phyloP scores from a whole-genome alignment of 1,140 invertebrate genomes.

The Orussus abietinus region DNA sequence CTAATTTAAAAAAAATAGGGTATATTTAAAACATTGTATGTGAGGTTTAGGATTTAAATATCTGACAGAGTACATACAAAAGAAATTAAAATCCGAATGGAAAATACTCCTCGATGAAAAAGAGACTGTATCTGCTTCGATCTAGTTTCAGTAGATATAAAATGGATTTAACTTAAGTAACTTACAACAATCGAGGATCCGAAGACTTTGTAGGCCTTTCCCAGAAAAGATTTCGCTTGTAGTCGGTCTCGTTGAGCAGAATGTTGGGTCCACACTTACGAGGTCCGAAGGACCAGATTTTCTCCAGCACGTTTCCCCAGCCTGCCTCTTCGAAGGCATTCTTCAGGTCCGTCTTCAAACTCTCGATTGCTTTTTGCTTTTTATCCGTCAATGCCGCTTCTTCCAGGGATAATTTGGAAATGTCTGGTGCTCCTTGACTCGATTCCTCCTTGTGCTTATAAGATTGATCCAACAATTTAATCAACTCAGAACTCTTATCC shows the following conservation, averaged over 20 bases:
- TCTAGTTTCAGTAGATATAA: too few species aligned
- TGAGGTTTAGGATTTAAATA: too few species aligned
- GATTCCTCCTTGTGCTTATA: slow-evolving; percentile 35
- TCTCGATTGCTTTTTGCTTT: slow-evolving; percentile 56
- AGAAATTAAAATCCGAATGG: too few species aligned
- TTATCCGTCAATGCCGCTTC: slow-evolving; percentile 48
- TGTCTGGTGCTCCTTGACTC: slow-evolving; percentile 21
- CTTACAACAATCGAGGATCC: slow-evolving; percentile 40
- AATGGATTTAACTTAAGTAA: too few species aligned
- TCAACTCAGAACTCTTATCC: slow-evolving; percentile 58
- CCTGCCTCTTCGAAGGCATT: slow-evolving; percentile 60
- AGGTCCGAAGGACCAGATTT: slow-evolving; percentile 91
- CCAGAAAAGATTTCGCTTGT: slow-evolving; percentile 46
- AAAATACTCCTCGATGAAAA: too few species aligned
- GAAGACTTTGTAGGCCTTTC: slow-evolving; percentile 26
- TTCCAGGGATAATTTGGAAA: slow-evolving; percentile 25
- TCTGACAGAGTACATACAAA: too few species aligned
- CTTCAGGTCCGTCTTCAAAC: slow-evolving; percentile 64
- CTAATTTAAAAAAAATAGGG: slow-evolving; percentile 40
- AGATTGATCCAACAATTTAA: slow-evolving; percentile 56
- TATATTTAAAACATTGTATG: slow-evolving; percentile 27
- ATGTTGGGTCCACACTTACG: slow-evolving; percentile 86
- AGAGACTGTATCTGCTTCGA: too few species aligned
- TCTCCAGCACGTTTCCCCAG: slow-evolving; percentile 59
- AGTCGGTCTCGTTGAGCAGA: slow-evolving; percentile 71